Evolutionary conservation across 2,888 invertebrate genomes (phyloP).

Genomic region (Aspidapion aeneum): DNA sequence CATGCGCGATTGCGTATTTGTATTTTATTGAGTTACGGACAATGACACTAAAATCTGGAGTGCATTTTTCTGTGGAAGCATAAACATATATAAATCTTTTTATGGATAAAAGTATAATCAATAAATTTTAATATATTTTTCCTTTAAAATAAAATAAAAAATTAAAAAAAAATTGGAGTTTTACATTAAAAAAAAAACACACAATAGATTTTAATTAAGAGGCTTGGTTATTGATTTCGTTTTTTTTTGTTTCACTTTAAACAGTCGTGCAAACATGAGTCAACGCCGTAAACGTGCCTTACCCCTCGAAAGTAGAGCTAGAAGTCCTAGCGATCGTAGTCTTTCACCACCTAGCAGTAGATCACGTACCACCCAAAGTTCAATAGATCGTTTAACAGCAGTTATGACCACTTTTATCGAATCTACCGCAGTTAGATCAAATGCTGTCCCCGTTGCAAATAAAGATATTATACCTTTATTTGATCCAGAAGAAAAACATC

Average conservation of each 20-base stretch:
- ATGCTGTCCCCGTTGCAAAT: background rate
- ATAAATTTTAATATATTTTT: too few species aligned
- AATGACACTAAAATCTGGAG: background rate
- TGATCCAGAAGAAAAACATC: slow-evolving; percentile 17
- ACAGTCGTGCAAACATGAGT: background rate
- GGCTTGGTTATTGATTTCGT: background rate
- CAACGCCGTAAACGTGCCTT: background rate
- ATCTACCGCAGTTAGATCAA: background rate
- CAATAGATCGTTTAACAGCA: background rate
- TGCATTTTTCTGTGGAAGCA: background rate
- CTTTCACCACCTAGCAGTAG: background rate
- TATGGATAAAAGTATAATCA: too few species aligned
- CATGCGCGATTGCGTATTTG: background rate
- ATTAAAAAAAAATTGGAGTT: background rate
- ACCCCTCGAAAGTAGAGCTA: background rate
- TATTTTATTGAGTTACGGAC: background rate
- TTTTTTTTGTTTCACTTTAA: background rate
- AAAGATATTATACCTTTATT: slow-evolving; percentile 2
- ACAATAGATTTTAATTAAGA: background rate
- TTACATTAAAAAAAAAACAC: background rate
- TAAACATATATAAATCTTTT: too few species aligned
- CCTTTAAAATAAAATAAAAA: background rate
- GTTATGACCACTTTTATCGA: background rate
- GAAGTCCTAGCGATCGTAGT: background rate
- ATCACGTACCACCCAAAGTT: background rate